phyloP scores from a whole-genome alignment of 2,797 vertebrate genomes.

The Bradypodion ventrale region DNA sequence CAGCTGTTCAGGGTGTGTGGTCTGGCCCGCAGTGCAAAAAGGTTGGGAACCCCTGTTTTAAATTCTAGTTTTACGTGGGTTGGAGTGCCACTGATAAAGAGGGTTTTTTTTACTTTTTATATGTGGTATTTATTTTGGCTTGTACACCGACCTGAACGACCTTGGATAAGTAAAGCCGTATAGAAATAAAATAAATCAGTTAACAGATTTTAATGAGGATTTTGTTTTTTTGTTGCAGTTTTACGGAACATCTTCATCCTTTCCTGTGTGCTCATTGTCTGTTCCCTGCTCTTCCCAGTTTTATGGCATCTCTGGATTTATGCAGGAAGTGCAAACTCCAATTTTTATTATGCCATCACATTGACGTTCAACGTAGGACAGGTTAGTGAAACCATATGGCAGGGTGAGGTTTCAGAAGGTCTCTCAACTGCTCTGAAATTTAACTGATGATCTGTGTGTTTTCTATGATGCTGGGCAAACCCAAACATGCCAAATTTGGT shows the following conservation, averaged over 20 bases:
- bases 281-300: slow-evolving; percentile 93
- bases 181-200: no score
- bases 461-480: neutral
- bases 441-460: neutral
- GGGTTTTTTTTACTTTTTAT: no score
- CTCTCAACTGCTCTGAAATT: neutral
- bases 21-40: no score
- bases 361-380: slow-evolving; percentile 95
- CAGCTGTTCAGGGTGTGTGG: no score
- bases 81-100: no score
- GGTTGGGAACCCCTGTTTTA: no score
- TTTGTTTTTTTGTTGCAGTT: slow-evolving; percentile 78
- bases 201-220: slow-evolving; percentile 21
- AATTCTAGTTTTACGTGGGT: no score
- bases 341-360: slow-evolving; percentile 98
- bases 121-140: no score
- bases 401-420: neutral
- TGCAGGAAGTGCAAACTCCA: slow-evolving; percentile 97
- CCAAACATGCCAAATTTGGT: neutral
- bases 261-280: slow-evolving; percentile 89
- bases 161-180: no score
- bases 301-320: slow-evolving; percentile 99
- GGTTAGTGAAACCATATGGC: slow-evolving; percentile 74
- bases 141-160: no score
- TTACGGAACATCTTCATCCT: slow-evolving; percentile 96